Evolutionary conservation across 2,888 invertebrate species (phyloP).

Genomic region (Molorchus minor): DNA sequence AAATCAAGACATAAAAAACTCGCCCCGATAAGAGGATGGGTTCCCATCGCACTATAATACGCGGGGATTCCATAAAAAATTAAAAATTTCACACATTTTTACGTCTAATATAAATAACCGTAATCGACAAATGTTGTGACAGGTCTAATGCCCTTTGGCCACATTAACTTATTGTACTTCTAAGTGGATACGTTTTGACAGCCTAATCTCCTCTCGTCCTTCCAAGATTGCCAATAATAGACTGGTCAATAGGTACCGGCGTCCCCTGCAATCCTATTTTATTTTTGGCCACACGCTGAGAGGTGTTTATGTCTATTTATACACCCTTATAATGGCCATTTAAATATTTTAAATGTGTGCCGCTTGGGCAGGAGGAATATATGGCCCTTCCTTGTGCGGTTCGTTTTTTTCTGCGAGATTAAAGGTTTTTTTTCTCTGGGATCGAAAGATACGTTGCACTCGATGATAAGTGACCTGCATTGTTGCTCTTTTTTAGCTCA

Average conservation of each 20-base stretch:
- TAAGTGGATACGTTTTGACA: constrained; percentile 30
- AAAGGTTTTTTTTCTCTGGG: constrained; percentile 1
- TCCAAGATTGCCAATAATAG: constrained; percentile 29
- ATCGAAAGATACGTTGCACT: neutral
- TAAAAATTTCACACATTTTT: constrained; percentile 35
- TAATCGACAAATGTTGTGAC: constrained; percentile 34
- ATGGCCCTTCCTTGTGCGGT: constrained; percentile 28
- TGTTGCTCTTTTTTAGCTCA: constrained; percentile 19
- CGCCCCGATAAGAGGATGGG: too few species aligned
- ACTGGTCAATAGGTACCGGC: constrained; percentile 26
- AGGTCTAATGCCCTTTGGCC: constrained; percentile 39
- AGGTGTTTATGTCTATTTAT: constrained; percentile 41
- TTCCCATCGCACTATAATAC: too few species aligned
- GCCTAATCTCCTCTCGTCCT: constrained; percentile 30
- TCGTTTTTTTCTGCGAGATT: constrained; percentile 19
- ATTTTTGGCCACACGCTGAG: constrained; percentile 41
- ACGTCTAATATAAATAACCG: constrained; percentile 29
- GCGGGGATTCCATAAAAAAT: too few species aligned
- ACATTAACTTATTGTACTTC: constrained; percentile 35
- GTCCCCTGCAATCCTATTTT: constrained; percentile 32
- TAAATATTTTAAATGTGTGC: constrained; percentile 38
- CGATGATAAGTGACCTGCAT: constrained; percentile 25
- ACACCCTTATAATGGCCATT: constrained; percentile 39
- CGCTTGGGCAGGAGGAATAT: constrained; percentile 29
- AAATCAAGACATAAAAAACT: too few species aligned